These are phyloP conservation scores for Epinephelus moara DNA, from an alignment of 2,113 vertebrate species.

Conservation along the genomic window DNA sequence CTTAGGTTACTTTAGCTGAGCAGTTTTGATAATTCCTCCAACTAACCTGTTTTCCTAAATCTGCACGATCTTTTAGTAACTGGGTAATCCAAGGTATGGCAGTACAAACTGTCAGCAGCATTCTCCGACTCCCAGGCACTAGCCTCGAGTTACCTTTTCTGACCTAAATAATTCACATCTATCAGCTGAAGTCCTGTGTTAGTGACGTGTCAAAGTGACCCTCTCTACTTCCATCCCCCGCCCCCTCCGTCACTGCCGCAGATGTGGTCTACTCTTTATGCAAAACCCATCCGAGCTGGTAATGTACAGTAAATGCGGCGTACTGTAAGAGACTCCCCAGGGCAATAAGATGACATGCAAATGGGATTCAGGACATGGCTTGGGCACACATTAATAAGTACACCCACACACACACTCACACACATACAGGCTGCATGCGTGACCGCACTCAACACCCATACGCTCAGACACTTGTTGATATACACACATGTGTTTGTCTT, in stretches of 20 bases:
- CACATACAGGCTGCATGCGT: background rate
- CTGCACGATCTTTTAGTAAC: background rate
- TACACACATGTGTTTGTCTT: background rate
- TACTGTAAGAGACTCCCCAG: constrained; percentile 37
- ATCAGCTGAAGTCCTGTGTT: constrained; percentile 12
- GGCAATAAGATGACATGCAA: constrained; percentile 46
- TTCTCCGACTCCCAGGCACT: background rate
- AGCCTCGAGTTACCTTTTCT: background rate
- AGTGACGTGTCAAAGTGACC: constrained; percentile 13
- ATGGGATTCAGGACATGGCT: constrained; percentile 47
- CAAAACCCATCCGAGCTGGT: constrained; percentile 47
- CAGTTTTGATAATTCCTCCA: background rate
- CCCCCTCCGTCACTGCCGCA: background rate
- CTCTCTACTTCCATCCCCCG: background rate
- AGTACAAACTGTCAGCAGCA: background rate
- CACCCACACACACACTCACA: background rate
- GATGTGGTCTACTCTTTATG: constrained; percentile 46
- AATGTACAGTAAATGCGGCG: constrained; percentile 65
- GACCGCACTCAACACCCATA: constrained; percentile 1
- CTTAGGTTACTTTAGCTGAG: background rate
- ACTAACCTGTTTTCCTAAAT: background rate
- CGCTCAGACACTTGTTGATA: constrained; percentile 55
- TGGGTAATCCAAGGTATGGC: background rate
- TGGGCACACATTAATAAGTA: constrained; percentile 27
- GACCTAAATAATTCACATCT: constrained; percentile 8